Base-by-base conservation (phyloP, 2,797 vertebrate species). In the Clarias laeviceps region DNA sequence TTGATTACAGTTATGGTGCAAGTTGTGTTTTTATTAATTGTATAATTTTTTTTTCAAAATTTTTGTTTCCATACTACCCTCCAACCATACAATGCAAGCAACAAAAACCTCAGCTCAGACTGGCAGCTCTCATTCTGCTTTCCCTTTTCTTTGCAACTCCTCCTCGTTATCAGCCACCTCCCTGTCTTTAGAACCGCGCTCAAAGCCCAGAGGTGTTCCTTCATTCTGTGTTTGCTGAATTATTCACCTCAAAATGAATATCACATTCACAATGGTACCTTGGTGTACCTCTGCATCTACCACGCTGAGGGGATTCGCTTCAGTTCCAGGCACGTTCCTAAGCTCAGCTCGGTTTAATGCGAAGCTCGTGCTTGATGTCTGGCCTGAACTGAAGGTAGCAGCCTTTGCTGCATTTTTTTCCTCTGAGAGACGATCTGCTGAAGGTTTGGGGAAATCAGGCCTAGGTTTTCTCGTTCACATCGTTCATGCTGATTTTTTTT, bases 231-330 rank as follows among this genome's bases (percentile, higher is more conserved):
- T 82, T 73, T 73, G 32, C 54, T 73, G 50, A 91, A 90, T 88
- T 84, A 91, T 92, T 90, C 83, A 85, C 69, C 59, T 65, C 70
- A 20, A 59, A 84, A 80, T 85, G 87, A 87, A 86, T 82, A 89
- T 88, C 72, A 86, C 56, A 88, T 89, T 85, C 88, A 87, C 85
- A 79, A 82, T 87, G 86, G 85, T 88, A 89, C 89, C 88, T 89
- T 84, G 81, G 83, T 89, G 62, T 84, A 90, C 88, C 89, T 90
- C 86, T 87, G 59, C 80, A 84, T 24, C 83, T 82, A 37, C 65
- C 84, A 56, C 70, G 45, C 86, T 79, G 80, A 70, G 86, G 85
- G 83, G 64, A 88, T 79, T 69, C 50, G 4, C 68, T 84, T 88
- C 80, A 66, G 88, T 87, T 83, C 65, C 66, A 83, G 82, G 70